Percentiles rank a stretch among this genome's conserved stretches.
Conservation (phyloP, 2,888 invertebrate species). For the Zootermopsis nevadensis region DNA sequence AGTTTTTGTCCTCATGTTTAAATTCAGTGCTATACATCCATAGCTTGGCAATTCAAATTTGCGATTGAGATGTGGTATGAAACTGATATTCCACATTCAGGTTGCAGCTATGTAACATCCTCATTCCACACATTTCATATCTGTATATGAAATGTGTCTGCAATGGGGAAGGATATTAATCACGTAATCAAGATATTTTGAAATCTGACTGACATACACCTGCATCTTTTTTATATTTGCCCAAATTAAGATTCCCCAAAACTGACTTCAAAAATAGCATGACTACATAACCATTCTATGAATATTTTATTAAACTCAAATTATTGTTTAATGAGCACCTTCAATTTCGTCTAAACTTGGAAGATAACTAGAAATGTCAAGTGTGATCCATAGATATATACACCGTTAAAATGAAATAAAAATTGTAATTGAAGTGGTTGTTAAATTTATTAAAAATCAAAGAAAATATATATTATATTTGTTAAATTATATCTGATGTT, state of each 20-base stretch:
- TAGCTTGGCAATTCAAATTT: too few relatives aligned
- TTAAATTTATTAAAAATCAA: constrained; percentile 29
- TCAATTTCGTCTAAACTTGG: constrained; percentile 33
- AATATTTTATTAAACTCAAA: neutral
- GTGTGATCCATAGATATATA: constrained; percentile 36
- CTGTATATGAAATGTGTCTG: neutral
- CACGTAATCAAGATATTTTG: neutral
- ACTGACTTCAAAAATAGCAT: neutral
- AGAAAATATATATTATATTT: constrained; percentile 27
- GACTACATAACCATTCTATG: neutral
- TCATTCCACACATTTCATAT: too few relatives aligned
- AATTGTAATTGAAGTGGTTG: constrained; percentile 27
- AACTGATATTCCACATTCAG: neutral
- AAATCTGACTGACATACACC: neutral
- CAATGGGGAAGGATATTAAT: neutral
- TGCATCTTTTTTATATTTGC: neutral
- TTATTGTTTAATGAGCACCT: neutral
- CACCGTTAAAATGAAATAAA: constrained; percentile 13
- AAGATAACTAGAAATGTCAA: constrained; percentile 29
- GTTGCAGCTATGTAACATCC: neutral
- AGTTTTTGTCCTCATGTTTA: too few relatives aligned
- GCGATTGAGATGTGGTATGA: too few relatives aligned
- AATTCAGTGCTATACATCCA: too few relatives aligned
- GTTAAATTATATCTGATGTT: constrained; percentile 35
- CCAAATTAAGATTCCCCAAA: neutral